phyloP scores from a whole-genome alignment of 35 echinoderm and acorn worm species.

The Amphiura filiformis region DNA sequence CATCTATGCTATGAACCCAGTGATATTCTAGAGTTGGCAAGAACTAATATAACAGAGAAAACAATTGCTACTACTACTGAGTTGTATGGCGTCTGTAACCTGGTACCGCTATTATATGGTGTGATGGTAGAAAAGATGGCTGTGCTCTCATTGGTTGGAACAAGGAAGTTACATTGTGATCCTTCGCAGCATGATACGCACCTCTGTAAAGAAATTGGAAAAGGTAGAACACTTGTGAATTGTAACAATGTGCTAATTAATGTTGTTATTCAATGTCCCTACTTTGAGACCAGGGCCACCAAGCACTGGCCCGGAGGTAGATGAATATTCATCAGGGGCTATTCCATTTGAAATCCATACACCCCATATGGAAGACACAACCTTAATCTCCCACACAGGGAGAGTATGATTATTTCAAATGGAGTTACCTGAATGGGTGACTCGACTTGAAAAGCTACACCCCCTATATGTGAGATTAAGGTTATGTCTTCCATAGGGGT shows the following conservation, averaged over 20 bases:
- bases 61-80: not conserved
- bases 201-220: conserved; percentile 37
- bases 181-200: conserved; percentile 90
- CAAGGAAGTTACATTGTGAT: conserved; percentile 58
- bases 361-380: too few relatives aligned
- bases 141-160: conserved; percentile 64
- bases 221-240: not conserved
- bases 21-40: too few relatives aligned
- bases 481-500: too few relatives aligned
- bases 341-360: too few relatives aligned
- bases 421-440: too few relatives aligned
- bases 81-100: not conserved
- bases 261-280: not conserved
- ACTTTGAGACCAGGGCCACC: not conserved
- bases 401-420: too few relatives aligned
- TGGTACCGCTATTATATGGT: conserved; percentile 47
- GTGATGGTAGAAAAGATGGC: conserved; percentile 72
- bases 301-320: not conserved
- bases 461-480: too few relatives aligned
- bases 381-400: too few relatives aligned
- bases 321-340: too few relatives aligned
- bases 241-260: not conserved
- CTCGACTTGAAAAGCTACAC: too few relatives aligned
- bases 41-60: conserved; percentile 13
- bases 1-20: too few relatives aligned